phyloP scores from a whole-genome alignment of 2,113 vertebrate genomes.

The Aegithalos caudatus region DNA sequence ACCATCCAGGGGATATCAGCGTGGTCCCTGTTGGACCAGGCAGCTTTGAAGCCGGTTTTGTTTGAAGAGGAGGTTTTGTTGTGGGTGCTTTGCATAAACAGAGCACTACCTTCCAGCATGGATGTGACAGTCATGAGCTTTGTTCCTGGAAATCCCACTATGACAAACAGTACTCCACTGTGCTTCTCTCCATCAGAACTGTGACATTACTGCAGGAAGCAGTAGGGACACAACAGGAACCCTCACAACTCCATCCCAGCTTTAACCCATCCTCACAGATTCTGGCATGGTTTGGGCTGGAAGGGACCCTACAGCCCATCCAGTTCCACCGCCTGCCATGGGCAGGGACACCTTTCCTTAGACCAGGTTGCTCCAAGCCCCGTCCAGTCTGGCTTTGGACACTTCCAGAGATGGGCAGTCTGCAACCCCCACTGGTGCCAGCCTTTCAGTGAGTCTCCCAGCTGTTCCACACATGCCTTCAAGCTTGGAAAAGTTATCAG shows the following conservation, averaged over 20 bases:
- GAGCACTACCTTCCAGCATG: neutral
- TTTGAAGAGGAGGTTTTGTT: neutral
- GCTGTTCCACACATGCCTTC: neutral
- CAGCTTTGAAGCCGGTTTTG: neutral
- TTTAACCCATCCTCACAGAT: neutral
- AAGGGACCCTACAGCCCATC: neutral
- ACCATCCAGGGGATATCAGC: neutral
- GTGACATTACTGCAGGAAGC: accelerated
- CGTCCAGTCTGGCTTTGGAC: accelerated
- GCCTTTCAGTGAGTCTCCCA: neutral
- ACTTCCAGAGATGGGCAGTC: neutral
- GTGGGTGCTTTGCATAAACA: neutral
- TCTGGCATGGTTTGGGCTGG: neutral
- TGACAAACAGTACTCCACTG: neutral
- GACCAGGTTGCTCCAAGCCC: neutral
- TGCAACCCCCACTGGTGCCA: accelerated
- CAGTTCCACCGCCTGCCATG: neutral
- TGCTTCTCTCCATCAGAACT: neutral
- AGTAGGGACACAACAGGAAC: neutral
- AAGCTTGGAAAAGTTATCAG: neutral
- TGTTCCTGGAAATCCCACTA: neutral
- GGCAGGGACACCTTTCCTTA: neutral
- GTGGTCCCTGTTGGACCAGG: neutral
- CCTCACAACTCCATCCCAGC: neutral
- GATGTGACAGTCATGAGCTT: neutral